Conservation (phyloP, 2,888 invertebrate genomes). For the Clitarchus hookeri region DNA sequence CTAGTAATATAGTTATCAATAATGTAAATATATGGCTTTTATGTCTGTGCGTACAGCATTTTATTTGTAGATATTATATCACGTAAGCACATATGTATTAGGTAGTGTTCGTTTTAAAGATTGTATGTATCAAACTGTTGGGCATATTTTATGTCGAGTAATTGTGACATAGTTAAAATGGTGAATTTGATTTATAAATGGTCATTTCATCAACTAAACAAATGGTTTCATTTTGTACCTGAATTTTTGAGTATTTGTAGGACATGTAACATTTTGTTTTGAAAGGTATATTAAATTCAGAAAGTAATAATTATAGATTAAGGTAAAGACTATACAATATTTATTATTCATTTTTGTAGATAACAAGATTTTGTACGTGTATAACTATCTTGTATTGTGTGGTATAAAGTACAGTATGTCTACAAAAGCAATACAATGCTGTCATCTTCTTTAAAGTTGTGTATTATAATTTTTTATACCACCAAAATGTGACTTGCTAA, state of each 20-base stretch:
- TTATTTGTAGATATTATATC: not conserved
- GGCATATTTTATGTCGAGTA: not conserved
- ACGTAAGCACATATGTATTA: not conserved
- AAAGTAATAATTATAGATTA: conserved; percentile 3
- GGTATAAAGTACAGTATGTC: not conserved
- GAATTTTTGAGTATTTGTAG: not conserved
- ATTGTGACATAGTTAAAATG: not conserved
- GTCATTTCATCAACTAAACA: not conserved
- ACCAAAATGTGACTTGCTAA: not conserved
- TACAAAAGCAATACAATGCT: not conserved
- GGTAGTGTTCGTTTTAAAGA: not conserved
- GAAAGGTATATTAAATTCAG: conserved; percentile 6
- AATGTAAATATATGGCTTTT: not conserved
- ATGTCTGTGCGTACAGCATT: not conserved
- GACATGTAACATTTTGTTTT: not conserved
- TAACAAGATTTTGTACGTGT: not conserved
- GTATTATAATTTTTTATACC: not conserved
- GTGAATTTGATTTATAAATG: not conserved
- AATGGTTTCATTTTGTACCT: not conserved
- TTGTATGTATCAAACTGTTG: not conserved
- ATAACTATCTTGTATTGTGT: not conserved
- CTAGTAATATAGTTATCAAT: not conserved
- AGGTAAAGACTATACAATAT: not conserved
- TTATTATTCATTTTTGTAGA: not conserved
- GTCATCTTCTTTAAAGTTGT: not conserved